A percentile compares a stretch with the other conserved stretches of the same genome.
phyloP scores from a whole-genome alignment of 2,113 vertebrate species.

The Nothoprocta pentlandii region DNA sequence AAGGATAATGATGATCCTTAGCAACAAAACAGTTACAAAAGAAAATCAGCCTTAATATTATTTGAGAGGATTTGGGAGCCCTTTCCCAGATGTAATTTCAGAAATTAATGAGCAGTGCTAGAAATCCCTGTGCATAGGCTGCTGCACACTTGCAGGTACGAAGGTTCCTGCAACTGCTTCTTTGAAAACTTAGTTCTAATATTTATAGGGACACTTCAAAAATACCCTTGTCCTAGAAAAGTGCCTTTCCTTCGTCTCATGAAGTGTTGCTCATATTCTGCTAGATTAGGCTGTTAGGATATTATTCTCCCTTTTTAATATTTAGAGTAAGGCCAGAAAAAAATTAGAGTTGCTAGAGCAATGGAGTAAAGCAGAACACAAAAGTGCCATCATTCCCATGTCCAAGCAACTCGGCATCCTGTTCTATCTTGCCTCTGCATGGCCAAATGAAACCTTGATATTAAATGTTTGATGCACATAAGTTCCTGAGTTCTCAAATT shows the following conservation, averaged over 20 bases:
- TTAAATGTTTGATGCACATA: background rate
- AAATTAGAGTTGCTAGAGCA: background rate
- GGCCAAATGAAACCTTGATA: background rate
- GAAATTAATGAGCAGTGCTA: background rate
- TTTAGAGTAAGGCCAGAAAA: background rate
- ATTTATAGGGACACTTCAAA: background rate
- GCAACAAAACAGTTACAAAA: background rate
- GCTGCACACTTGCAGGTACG: background rate
- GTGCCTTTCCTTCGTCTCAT: background rate
- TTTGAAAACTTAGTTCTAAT: background rate
- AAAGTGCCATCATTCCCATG: background rate
- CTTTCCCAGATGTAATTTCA: background rate
- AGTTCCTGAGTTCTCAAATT: background rate
- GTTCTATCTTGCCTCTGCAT: background rate
- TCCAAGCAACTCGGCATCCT: background rate
- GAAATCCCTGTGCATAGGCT: accelerated
- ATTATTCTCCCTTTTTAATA: background rate
- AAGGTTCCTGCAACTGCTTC: background rate
- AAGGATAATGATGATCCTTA: background rate
- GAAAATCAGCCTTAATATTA: background rate
- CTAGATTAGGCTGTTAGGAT: background rate
- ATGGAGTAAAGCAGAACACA: background rate
- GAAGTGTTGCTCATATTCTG: background rate
- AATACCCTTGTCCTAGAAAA: background rate
- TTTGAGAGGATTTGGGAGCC: background rate